Evolutionary conservation across 1,140 invertebrate genomes (phyloP).

Genomic region (Listronotus oregonensis): DNA sequence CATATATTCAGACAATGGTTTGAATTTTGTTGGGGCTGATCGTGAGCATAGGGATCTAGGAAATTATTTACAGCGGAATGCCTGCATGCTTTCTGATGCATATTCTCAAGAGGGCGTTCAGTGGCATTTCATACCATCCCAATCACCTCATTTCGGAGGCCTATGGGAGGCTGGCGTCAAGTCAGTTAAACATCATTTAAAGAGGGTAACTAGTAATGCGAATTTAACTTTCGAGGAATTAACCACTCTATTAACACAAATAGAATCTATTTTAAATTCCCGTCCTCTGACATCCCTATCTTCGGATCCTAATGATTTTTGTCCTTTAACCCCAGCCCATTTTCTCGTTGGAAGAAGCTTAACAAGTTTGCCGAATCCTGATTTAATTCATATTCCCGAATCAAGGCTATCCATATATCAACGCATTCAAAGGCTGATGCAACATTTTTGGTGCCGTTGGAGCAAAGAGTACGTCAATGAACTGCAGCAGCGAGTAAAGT

Average conservation of each 20-base stretch:
- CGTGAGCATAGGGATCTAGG: too few relatives aligned
- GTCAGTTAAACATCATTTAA: too few relatives aligned
- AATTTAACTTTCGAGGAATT: slow-evolving; percentile 45
- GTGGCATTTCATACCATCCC: too few relatives aligned
- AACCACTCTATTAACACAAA: too few relatives aligned
- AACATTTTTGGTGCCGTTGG: slow-evolving; percentile 4
- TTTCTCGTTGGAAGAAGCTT: slow-evolving; percentile 26
- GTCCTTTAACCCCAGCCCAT: slow-evolving; percentile 30
- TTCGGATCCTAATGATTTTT: slow-evolving; percentile 29
- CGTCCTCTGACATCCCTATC: slow-evolving; percentile 28
- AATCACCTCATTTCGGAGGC: too few relatives aligned
- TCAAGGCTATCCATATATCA: background rate
- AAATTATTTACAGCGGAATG: too few relatives aligned
- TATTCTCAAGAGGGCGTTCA: too few relatives aligned
- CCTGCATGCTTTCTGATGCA: too few relatives aligned
- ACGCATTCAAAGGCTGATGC: background rate
- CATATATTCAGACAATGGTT: too few relatives aligned
- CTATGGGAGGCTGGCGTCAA: too few relatives aligned
- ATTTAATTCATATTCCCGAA: background rate
- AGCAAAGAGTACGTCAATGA: background rate
- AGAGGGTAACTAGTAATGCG: slow-evolving; percentile 3
- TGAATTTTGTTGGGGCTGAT: too few relatives aligned
- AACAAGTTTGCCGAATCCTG: background rate
- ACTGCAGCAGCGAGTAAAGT: background rate
- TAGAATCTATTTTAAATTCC: slow-evolving; percentile 34